These are phyloP conservation scores for Drosophila imparisetae DNA, from an alignment of 2,888 invertebrate species.

Conservation along the genomic window DNA sequence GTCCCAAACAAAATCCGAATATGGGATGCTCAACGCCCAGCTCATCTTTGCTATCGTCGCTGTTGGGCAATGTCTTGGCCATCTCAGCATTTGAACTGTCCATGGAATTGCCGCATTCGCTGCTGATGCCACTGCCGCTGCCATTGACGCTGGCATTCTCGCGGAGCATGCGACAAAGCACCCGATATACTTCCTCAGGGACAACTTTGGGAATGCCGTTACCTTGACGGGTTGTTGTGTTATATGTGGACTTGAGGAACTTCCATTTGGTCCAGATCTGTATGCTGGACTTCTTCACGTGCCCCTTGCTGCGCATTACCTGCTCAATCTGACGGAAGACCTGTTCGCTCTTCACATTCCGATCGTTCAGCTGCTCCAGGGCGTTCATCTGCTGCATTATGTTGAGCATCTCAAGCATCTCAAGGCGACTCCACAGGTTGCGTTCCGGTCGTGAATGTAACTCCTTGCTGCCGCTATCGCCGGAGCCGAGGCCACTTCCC, in stretches of 20 bases:
- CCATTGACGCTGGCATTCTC: conserved; percentile 35
- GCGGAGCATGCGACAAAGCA: conserved; percentile 77
- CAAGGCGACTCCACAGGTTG: conserved; percentile 83
- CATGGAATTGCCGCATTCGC: conserved; percentile 71
- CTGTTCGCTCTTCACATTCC: conserved; percentile 82
- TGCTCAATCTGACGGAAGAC: conserved; percentile 82
- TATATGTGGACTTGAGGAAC: conserved; percentile 84
- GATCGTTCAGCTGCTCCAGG: conserved; percentile 81
- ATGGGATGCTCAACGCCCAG: conserved; percentile 82
- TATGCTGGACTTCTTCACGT: conserved; percentile 82
- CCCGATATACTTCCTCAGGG: conserved; percentile 78
- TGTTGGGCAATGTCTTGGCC: conserved; percentile 9
- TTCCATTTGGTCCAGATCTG: conserved; percentile 85
- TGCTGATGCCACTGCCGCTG: conserved; percentile 42
- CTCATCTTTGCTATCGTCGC: conserved; percentile 39
- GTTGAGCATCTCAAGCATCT: conserved; percentile 82
- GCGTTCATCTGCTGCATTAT: conserved; percentile 82
- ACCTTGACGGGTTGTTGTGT: conserved; percentile 82
- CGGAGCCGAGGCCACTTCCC: conserved; percentile 11
- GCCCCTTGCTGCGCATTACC: conserved; percentile 81
- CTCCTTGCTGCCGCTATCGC: conserved; percentile 31
- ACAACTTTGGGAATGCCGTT: conserved; percentile 83
- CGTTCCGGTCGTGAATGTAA: conserved; percentile 78
- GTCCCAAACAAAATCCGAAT: conserved; percentile 83
- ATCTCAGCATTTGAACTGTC: conserved; percentile 63